These are phyloP conservation scores for Oligia latruncula DNA, from an alignment of 2,888 invertebrate genomes.

Conservation along the genomic window DNA sequence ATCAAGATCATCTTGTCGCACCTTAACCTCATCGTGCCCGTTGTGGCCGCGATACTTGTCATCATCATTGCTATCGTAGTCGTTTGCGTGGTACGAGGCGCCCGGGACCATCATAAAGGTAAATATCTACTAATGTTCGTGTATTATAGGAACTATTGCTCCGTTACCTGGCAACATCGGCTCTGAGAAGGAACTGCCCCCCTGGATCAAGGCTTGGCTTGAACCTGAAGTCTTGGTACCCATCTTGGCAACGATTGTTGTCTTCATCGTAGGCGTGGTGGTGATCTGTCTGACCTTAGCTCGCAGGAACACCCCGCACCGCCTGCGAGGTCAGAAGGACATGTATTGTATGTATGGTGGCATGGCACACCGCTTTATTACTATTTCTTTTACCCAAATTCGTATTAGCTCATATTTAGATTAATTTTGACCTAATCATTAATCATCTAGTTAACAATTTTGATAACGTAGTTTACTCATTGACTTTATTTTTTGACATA, in stretches of 20 bases:
- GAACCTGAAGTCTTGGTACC: constrained; percentile 97
- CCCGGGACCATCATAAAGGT: constrained; percentile 96
- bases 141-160: constrained; percentile 94
- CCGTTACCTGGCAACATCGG: constrained; percentile 92
- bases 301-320: constrained; percentile 94
- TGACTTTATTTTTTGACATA: constrained; percentile 25
- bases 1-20: constrained; percentile 96
- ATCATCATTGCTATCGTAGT: constrained; percentile 98
- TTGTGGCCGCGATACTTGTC: constrained; percentile 97
- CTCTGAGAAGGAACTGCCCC: constrained; percentile 88
- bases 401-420: constrained; percentile 25
- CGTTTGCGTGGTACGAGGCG: constrained; percentile 97
- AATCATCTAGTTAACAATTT: constrained; percentile 42
- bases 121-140: constrained; percentile 72
- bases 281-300: constrained; percentile 97
- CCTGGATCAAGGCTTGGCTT: constrained; percentile 96
- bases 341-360: constrained; percentile 93
- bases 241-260: constrained; percentile 96
- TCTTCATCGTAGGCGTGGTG: constrained; percentile 96
- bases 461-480: constrained; percentile 16
- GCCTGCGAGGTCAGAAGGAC: constrained; percentile 95
- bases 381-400: constrained; percentile 62
- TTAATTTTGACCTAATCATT: constrained; percentile 38
- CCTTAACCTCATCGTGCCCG: constrained; percentile 97
- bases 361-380: constrained; percentile 83